phyloP scores from a whole-genome alignment of 2,797 vertebrate species.

The Crax fasciolata region DNA sequence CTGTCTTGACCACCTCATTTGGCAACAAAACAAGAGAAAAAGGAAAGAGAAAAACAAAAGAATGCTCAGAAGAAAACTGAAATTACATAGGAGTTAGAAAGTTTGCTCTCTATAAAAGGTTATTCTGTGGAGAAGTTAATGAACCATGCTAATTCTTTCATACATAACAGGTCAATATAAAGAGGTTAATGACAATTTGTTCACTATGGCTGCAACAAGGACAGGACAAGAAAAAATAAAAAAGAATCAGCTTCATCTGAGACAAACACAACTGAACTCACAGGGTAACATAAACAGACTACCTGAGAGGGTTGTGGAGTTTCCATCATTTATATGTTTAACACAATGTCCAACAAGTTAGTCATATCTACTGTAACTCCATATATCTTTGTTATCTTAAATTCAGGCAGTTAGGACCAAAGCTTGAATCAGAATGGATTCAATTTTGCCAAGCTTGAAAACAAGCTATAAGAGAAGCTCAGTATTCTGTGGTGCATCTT shows the following conservation, averaged over 20 bases:
- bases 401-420: not conserved
- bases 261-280: not conserved
- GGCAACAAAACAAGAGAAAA: not conserved
- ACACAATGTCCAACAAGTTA: not conserved
- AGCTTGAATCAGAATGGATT: not conserved
- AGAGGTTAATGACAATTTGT: not conserved
- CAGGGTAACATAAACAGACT: not conserved
- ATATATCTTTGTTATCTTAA: not conserved
- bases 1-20: not conserved
- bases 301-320: not conserved
- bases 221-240: not conserved
- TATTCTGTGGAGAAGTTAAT: not conserved
- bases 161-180: not conserved
- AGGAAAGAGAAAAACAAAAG: not conserved
- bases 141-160: not conserved
- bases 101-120: not conserved
- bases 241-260: not conserved
- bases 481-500: not conserved
- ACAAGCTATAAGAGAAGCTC: not conserved
- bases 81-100: not conserved
- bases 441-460: not conserved
- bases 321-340: not conserved
- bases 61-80: not conserved
- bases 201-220: not conserved
- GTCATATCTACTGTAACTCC: not conserved